phyloP scores from a whole-genome alignment of 1,140 invertebrate species.

The Dendrolimus punctatus region DNA sequence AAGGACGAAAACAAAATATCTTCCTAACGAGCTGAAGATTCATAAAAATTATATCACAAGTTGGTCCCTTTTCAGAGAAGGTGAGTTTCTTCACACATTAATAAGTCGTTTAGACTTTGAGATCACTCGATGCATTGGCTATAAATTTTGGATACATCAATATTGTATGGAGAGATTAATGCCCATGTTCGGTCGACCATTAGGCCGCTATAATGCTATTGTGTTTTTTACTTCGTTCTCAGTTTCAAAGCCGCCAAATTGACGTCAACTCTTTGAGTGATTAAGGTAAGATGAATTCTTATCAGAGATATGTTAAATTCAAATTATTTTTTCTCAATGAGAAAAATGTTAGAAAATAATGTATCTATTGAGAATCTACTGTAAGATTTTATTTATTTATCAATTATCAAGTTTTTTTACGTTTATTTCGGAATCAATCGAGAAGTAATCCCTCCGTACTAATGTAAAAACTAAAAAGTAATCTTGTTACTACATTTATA shows the following conservation, averaged over 20 bases:
- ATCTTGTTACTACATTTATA: too few relatives aligned
- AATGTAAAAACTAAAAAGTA: too few relatives aligned
- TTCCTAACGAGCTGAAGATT: slow-evolving; percentile 52
- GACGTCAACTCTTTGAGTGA: slow-evolving; percentile 34
- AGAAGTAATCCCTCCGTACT: too few relatives aligned
- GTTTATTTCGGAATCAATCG: too few relatives aligned
- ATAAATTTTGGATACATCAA: slow-evolving; percentile 67
- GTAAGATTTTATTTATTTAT: too few relatives aligned
- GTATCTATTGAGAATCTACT: too few relatives aligned
- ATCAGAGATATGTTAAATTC: too few relatives aligned
- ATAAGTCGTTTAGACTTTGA: slow-evolving; percentile 62
- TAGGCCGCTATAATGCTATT: slow-evolving; percentile 64
- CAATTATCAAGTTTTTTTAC: too few relatives aligned
- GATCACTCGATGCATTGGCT: slow-evolving; percentile 42
- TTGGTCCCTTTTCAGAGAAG: slow-evolving; percentile 36
- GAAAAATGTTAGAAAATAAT: too few relatives aligned
- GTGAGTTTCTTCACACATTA: slow-evolving; percentile 66
- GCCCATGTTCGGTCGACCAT: slow-evolving; percentile 64
- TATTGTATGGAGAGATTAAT: slow-evolving; percentile 70
- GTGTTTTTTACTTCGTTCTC: slow-evolving; percentile 54
- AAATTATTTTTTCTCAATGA: too few relatives aligned
- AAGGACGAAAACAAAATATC: slow-evolving; percentile 44
- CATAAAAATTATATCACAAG: slow-evolving; percentile 57
- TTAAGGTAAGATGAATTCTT: slow-evolving; percentile 27
- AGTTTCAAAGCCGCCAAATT: slow-evolving; percentile 46